These are phyloP conservation scores for Drosophila suzukii DNA, from an alignment of 1,140 invertebrate genomes.

Conservation along the genomic window DNA sequence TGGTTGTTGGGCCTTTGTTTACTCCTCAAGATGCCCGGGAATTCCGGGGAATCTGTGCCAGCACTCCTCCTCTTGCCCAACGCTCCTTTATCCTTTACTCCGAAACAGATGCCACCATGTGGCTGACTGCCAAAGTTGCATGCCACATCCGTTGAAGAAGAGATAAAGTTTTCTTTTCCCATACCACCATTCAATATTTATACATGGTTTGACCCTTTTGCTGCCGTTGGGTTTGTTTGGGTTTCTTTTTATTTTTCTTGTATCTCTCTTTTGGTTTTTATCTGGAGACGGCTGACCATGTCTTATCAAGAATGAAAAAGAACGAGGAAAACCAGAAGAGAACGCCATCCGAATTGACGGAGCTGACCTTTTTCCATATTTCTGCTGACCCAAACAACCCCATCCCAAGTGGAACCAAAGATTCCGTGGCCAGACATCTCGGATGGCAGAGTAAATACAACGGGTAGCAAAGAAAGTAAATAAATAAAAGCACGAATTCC, in stretches of 20 bases:
- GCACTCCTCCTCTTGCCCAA: constrained; percentile 21
- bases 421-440: constrained; percentile 30
- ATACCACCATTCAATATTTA: constrained; percentile 27
- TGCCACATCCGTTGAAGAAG: constrained; percentile 27
- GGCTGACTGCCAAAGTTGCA: constrained; percentile 33
- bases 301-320: constrained; percentile 38
- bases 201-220: constrained; percentile 58
- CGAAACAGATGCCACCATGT: constrained; percentile 66
- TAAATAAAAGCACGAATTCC: constrained; percentile 40
- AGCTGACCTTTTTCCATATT: constrained; percentile 68
- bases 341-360: constrained; percentile 41
- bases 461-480: constrained; percentile 39
- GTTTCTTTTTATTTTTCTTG: constrained; percentile 14
- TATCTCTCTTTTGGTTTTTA: constrained; percentile 28
- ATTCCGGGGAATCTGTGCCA: constrained; percentile 50
- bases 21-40: constrained; percentile 38
- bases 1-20: constrained; percentile 53
- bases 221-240: constrained; percentile 31
- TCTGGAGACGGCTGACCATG: constrained; percentile 28
- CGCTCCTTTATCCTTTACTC: constrained; percentile 28
- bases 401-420: constrained; percentile 26
- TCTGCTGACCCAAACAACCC: constrained; percentile 60
- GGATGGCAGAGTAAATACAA: constrained; percentile 20
- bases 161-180: constrained; percentile 44
- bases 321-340: constrained; percentile 6